Conservation (phyloP, 2,113 vertebrate species). For the Myrmecophaga tridactyla region DNA sequence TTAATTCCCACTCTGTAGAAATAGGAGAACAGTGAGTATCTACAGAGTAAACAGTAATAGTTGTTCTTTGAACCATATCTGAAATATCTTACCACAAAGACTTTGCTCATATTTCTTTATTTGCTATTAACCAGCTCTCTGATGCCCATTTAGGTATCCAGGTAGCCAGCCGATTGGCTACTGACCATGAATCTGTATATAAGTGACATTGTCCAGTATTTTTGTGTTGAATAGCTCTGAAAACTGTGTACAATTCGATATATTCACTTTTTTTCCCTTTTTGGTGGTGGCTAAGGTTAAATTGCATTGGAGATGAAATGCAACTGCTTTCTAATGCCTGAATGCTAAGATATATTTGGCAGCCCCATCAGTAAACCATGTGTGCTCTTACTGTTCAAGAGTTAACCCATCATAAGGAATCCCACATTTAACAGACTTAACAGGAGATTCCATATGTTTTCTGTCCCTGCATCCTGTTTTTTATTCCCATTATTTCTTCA, state of each 20-base stretch:
- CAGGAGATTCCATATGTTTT: not conserved
- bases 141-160: not conserved
- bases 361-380: not conserved
- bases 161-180: not conserved
- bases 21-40: not conserved
- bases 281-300: not conserved
- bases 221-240: not conserved
- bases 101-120: not conserved
- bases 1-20: not conserved
- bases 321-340: not conserved
- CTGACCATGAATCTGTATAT: not conserved
- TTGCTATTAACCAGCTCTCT: not conserved
- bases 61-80: not conserved
- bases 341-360: not conserved
- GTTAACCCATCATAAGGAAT: not conserved
- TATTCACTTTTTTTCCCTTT: not conserved
- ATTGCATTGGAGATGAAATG: not conserved
- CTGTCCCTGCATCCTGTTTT: too few species aligned
- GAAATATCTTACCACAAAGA: not conserved
- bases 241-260: not conserved
- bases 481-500: not conserved
- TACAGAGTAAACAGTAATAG: not conserved
- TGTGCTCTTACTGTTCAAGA: not conserved
- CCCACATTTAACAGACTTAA: not conserved
- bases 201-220: not conserved